Evolutionary conservation across 1,140 invertebrate species (phyloP), one percentile per base, ranked within the genome.

Genomic region (Drosophila gunungcola): DNA sequence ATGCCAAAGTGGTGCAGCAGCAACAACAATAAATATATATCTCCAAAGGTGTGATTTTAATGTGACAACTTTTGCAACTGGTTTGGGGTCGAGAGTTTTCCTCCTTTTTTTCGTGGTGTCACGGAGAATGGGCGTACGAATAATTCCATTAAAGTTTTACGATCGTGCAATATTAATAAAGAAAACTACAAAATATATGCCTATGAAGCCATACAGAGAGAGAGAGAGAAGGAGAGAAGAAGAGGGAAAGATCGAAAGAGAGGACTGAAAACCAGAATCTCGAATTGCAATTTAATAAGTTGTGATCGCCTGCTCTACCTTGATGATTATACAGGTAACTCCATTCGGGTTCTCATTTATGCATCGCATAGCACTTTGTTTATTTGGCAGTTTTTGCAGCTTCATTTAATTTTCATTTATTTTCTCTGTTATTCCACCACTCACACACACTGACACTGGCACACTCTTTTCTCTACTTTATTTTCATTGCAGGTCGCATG

Each of bases 21-120:
- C 57, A 86, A 76, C 75, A 83, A 89, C 84, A 88, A 89, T 77
- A 88, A 88, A 89, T 89, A 80, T 80, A 89, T 89, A 89, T 73
- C 72, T 78, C 68, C 48, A 84, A 79, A 88, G 84, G 84, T 88
- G 84, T 88, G 84, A 88, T 88, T 88, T 88, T 88, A 88, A 88
- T 88, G 83, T 88, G 84, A 88, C 83, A 89, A 88, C 80, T 88
- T 77, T 88, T 89, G 83, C 76, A 89, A 86, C 83, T 86, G 79
- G 83, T 88, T 89, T 81, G 75, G 55, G 65, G 58, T 49, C 27
- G 34, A 46, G 65, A 46, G 49, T 46, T 69, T 61, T 67, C 10
- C 36, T 42, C 34, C 16, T 25, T 9, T 48, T 48, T 29, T 49
- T 49, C 38, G 65, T 70, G 69, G 69, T 73, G 69, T 73, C 67